A percentile compares a stretch with the other conserved stretches of the same genome.
Evolutionary conservation across 2,888 invertebrate genomes (phyloP).

Genomic region (Xylota segnis): DNA sequence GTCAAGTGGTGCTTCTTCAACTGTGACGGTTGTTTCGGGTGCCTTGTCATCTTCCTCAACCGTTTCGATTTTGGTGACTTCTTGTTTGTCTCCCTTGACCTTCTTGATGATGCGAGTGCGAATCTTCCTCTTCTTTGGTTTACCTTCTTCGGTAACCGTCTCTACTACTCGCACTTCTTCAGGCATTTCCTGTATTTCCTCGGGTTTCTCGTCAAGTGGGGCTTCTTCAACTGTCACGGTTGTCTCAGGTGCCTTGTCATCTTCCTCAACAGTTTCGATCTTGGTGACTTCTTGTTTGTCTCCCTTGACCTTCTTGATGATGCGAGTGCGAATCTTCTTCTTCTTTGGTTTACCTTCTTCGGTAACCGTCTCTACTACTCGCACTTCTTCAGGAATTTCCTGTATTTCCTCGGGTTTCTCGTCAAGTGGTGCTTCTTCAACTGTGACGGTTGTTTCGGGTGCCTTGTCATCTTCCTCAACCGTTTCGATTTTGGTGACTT

Average conservation of each 20-base stretch:
- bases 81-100: slow-evolving; percentile 78
- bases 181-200: slow-evolving; percentile 75
- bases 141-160: slow-evolving; percentile 81
- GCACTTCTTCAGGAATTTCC: slow-evolving; percentile 78
- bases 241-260: slow-evolving; percentile 80
- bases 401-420: slow-evolving; percentile 76
- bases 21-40: slow-evolving; percentile 80
- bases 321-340: slow-evolving; percentile 77
- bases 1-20: slow-evolving; percentile 76
- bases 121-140: slow-evolving; percentile 78
- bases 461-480: slow-evolving; percentile 80
- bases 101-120: slow-evolving; percentile 78
- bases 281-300: slow-evolving; percentile 81
- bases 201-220: slow-evolving; percentile 78
- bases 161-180: slow-evolving; percentile 83
- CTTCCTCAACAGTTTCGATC: slow-evolving; percentile 81
- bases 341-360: slow-evolving; percentile 79
- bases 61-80: slow-evolving; percentile 80
- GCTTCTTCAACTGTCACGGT: slow-evolving; percentile 78
- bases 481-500: slow-evolving; percentile 79
- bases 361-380: slow-evolving; percentile 78
- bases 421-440: slow-evolving; percentile 69
- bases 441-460: slow-evolving; percentile 80
- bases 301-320: slow-evolving; percentile 77
- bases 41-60: slow-evolving; percentile 82